Evolutionary conservation across 2,113 vertebrate genomes (phyloP), one percentile per base, ranked within the genome.

Genomic region (Pseudorasbora parva): DNA sequence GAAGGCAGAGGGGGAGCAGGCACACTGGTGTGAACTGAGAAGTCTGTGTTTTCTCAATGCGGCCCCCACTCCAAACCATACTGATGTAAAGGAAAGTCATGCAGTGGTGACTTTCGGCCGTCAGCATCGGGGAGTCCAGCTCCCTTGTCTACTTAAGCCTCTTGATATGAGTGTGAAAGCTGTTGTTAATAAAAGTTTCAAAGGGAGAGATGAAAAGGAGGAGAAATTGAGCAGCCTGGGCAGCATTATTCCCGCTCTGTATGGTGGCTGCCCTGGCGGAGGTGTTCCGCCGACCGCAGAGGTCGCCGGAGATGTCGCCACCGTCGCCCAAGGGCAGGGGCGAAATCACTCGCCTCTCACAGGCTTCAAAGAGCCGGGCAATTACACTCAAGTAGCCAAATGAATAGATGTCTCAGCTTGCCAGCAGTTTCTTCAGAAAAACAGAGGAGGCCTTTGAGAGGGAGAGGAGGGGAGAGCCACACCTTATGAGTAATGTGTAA

Each of bases 171-270:
- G 91, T 88, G 82, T 87, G 86, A 91, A 92, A 91, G 91, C 92
- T 93, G 92, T 91, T 90, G 90, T 92, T 91, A 92, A 93, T 91
- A 92, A 92, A 93, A 93, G 89, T 92, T 90, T 89, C 89, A 91
- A 92, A 90, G 89, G 88, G 88, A 89, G 88, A 83, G 88, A 91
- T 89, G 88, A 93, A 91, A 91, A 92, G 89, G 87, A 93, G 89
- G 82, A 90, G 89, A 90, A 87, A 89, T 81, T 85, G 85, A 91
- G 87, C 64, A 89, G 89, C 90, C 88, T 89, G 88, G 90, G 85
- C 83, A 86, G 73, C 87, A 92, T 92, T 93, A 90, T 90, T 91
- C 88, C 73, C 84, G 89, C 89, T 79, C 86, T 80, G 90, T 85
- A 87, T 89, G 88, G 86, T 80, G 87, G 79, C 88, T 78, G 82